phyloP scores from a whole-genome alignment of 2,888 invertebrate genomes.

The Pomacea canaliculata region DNA sequence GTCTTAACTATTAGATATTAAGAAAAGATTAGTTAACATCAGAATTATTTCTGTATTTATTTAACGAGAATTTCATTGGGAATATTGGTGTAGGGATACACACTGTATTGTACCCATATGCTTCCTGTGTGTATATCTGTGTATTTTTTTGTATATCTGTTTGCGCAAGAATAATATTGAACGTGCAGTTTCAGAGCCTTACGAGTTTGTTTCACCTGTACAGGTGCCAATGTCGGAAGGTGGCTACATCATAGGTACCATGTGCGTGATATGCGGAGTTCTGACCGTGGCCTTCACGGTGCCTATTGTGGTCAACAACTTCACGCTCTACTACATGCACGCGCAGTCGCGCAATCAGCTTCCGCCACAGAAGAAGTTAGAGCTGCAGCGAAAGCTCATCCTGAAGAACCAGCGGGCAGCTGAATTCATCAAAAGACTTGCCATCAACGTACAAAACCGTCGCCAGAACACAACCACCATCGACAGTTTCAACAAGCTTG shows the following conservation, averaged over 20 bases:
- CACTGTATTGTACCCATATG: too few relatives aligned
- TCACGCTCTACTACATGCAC: slow-evolving; percentile 67
- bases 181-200: too few relatives aligned
- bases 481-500: slow-evolving; percentile 26
- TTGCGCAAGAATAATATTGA: neutral
- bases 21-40: too few relatives aligned
- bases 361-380: slow-evolving; percentile 59
- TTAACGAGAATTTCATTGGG: too few relatives aligned
- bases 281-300: slow-evolving; percentile 68
- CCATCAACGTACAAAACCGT: slow-evolving; percentile 41
- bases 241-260: slow-evolving; percentile 64
- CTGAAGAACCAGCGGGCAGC: slow-evolving; percentile 57
- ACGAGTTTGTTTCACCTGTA: neutral
- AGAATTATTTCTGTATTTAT: too few relatives aligned
- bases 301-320: slow-evolving; percentile 68
- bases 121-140: neutral
- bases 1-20: too few relatives aligned
- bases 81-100: too few relatives aligned
- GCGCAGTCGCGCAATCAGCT: slow-evolving; percentile 65
- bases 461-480: neutral
- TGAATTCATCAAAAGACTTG: slow-evolving; percentile 53
- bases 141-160: neutral
- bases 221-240: slow-evolving; percentile 54
- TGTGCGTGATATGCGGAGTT: slow-evolving; percentile 67
- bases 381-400: slow-evolving; percentile 55